A percentile compares a stretch with the other conserved stretches of the same genome.
Conservation (phyloP, 2,797 vertebrate genomes). For the Naso thynnoides region DNA sequence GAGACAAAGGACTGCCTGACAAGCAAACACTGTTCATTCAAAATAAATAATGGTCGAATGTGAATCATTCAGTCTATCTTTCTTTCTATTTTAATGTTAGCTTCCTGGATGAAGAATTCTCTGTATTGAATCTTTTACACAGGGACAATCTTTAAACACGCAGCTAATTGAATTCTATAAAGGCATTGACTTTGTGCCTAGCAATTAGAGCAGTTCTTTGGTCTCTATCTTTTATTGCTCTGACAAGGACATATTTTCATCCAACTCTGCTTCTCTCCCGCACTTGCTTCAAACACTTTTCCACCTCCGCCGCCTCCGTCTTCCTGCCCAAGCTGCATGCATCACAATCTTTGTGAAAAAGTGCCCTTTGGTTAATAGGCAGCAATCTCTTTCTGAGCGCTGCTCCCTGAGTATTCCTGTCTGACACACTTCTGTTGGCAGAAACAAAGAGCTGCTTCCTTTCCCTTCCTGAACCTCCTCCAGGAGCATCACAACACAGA, state of each 20-base stretch:
- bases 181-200: background rate
- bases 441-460: constrained; percentile 57
- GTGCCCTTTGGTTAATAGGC: constrained; percentile 33
- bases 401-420: constrained; percentile 50
- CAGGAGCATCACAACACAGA: constrained; percentile 32
- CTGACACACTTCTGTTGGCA: constrained; percentile 61
- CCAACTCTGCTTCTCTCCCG: background rate
- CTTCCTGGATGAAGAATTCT: background rate
- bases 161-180: constrained; percentile 13
- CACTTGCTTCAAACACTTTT: background rate
- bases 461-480: constrained; percentile 36
- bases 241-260: constrained; percentile 16
- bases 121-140: background rate
- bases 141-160: constrained; percentile 8
- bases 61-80: background rate
- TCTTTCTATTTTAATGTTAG: background rate
- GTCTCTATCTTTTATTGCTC: constrained; percentile 8
- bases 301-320: constrained; percentile 1
- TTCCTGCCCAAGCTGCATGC: constrained; percentile 12
- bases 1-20: background rate
- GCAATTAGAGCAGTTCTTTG: constrained; percentile 8
- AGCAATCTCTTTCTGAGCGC: constrained; percentile 31
- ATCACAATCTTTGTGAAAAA: constrained; percentile 20
- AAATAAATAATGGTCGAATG: background rate
- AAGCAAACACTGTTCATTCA: background rate